phyloP scores from a whole-genome alignment of 2,797 vertebrate genomes.

The Amblyraja radiata region DNA sequence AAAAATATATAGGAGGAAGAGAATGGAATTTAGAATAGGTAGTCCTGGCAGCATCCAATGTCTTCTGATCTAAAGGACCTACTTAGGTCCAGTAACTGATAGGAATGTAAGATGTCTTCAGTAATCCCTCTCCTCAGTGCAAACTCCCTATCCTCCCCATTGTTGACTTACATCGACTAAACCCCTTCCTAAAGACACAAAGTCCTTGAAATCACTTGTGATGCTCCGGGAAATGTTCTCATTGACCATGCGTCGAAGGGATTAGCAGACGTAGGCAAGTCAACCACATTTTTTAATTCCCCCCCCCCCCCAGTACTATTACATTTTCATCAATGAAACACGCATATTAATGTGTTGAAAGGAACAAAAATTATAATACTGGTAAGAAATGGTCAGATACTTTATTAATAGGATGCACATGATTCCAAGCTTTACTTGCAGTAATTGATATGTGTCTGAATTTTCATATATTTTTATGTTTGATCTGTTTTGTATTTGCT shows the following conservation, averaged over 20 bases:
- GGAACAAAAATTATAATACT: not conserved
- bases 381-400: not conserved
- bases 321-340: not conserved
- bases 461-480: not conserved
- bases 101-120: not conserved
- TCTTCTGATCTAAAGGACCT: not conserved
- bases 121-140: not conserved
- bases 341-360: too few relatives aligned
- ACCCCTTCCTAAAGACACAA: not conserved
- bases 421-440: not conserved
- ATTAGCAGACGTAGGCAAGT: not conserved
- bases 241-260: not conserved
- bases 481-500: not conserved
- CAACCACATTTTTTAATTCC: not conserved
- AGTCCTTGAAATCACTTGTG: not conserved
- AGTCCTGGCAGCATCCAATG: not conserved
- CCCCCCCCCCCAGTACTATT: not conserved
- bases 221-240: too few relatives aligned
- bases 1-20: too few relatives aligned
- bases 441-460: not conserved
- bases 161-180: not conserved
- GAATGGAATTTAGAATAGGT: not conserved
- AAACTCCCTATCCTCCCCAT: too few relatives aligned
- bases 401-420: not conserved
- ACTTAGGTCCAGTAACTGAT: not conserved